Evolutionary conservation across 2,888 invertebrate species (phyloP).

Genomic region (Caenorhabditis parvicauda): DNA sequence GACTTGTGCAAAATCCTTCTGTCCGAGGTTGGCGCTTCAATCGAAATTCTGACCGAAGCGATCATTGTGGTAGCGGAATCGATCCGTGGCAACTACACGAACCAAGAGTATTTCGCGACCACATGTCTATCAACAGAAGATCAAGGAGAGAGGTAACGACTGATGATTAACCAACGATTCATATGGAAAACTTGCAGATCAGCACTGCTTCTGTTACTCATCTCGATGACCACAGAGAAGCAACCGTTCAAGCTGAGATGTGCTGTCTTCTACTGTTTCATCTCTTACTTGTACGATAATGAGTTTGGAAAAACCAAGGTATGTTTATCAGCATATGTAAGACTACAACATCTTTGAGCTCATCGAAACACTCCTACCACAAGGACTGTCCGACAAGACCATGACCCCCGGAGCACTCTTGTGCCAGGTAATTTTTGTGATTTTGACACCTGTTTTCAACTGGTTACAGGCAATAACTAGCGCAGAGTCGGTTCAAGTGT

Average conservation of each 20-base stretch:
- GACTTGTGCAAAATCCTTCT: conserved; percentile 85
- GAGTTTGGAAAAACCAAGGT: conserved; percentile 71
- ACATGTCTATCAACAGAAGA: conserved; percentile 31
- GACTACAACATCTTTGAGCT: conserved; percentile 66
- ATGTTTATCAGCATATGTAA: conserved; percentile 1
- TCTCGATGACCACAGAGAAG: conserved; percentile 98
- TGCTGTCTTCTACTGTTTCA: conserved; percentile 93
- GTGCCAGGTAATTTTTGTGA: conserved; percentile 9
- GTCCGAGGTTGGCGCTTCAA: conserved; percentile 87
- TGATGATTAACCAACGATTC: neutral
- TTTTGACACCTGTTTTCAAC: neutral
- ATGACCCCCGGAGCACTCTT: conserved; percentile 34
- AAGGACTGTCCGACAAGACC: conserved; percentile 68
- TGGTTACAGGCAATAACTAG: conserved; percentile 34
- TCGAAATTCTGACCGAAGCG: conserved; percentile 77
- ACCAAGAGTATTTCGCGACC: conserved; percentile 86
- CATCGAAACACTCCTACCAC: conserved; percentile 86
- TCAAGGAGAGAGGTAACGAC: conserved; percentile 10
- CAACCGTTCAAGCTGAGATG: conserved; percentile 86
- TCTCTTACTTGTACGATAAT: conserved; percentile 91
- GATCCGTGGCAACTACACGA: conserved; percentile 82
- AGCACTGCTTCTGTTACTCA: conserved; percentile 86
- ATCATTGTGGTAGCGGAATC: conserved; percentile 88
- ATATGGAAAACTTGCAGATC: conserved; percentile 72
- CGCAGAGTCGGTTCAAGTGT: conserved; percentile 66